A percentile compares a stretch with the other conserved stretches of the same genome.
phyloP scores from a whole-genome alignment of 2,113 vertebrate species.

The Oxyura jamaicensis region DNA sequence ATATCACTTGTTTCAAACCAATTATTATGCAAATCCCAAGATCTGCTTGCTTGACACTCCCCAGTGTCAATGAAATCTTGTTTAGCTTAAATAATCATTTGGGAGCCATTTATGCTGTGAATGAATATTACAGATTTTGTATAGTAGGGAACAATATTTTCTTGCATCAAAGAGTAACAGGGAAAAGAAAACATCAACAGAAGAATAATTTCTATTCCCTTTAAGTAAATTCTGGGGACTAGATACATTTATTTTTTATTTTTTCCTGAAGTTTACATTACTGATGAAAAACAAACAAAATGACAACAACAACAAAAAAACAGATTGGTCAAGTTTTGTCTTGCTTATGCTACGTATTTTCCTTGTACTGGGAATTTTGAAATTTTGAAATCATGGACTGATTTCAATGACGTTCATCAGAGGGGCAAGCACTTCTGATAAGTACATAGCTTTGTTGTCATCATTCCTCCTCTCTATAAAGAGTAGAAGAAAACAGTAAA shows the following conservation, averaged over 20 bases:
- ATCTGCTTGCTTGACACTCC: constrained; percentile 32
- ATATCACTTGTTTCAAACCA: constrained; percentile 46
- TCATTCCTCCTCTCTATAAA: background rate
- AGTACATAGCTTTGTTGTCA: background rate
- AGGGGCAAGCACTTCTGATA: background rate
- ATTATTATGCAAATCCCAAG: constrained; percentile 70
- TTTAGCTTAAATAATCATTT: constrained; percentile 57
- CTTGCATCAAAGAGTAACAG: background rate
- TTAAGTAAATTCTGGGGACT: background rate
- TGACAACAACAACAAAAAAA: background rate
- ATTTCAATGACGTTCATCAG: background rate
- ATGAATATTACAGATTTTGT: background rate
- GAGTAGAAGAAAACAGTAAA: background rate
- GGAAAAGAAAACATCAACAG: background rate
- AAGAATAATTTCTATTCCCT: background rate
- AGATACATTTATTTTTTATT: background rate
- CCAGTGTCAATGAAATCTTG: constrained; percentile 19
- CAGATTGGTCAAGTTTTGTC: background rate
- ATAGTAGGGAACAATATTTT: background rate
- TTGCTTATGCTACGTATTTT: background rate
- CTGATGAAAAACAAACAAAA: background rate
- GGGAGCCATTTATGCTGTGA: constrained; percentile 2
- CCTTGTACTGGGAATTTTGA: background rate
- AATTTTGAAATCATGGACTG: too few relatives aligned
- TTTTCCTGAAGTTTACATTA: background rate